These are phyloP conservation scores for Spongia lamella DNA, from an alignment of 37 sponge, comb jelly and placozoan species.

Conservation along the genomic window DNA sequence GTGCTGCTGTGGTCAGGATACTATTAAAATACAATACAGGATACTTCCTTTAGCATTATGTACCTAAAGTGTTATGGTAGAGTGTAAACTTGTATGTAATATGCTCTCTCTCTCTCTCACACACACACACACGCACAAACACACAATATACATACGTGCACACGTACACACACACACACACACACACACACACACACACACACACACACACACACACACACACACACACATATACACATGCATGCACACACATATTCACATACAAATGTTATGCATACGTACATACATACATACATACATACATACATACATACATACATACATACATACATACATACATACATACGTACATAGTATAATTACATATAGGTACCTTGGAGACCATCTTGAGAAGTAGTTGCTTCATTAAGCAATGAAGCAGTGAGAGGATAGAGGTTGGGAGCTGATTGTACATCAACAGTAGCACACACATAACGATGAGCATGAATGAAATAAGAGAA, in stretches of 20 bases:
- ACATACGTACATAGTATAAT: neutral
- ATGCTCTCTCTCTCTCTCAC: neutral
- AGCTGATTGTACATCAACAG: constrained; percentile 68
- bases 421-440: constrained; percentile 55
- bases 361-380: constrained; percentile 57
- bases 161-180: neutral
- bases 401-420: constrained; percentile 52
- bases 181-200: neutral
- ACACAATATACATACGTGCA: neutral
- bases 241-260: neutral
- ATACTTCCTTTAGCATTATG: too few species aligned
- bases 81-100: too few species aligned
- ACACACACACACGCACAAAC: too few species aligned
- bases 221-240: constrained; percentile 18
- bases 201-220: neutral
- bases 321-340: neutral
- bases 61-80: too few species aligned
- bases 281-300: neutral
- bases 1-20: too few species aligned
- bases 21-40: too few species aligned
- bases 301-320: neutral
- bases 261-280: neutral
- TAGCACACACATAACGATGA: constrained; percentile 76
- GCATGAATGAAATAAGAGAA: constrained; percentile 84
- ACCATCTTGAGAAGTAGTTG: constrained; percentile 70